A percentile compares a stretch with the other conserved stretches of the same genome.
phyloP scores from a whole-genome alignment of 2,113 vertebrate species.

The Peucedramus taeniatus region DNA sequence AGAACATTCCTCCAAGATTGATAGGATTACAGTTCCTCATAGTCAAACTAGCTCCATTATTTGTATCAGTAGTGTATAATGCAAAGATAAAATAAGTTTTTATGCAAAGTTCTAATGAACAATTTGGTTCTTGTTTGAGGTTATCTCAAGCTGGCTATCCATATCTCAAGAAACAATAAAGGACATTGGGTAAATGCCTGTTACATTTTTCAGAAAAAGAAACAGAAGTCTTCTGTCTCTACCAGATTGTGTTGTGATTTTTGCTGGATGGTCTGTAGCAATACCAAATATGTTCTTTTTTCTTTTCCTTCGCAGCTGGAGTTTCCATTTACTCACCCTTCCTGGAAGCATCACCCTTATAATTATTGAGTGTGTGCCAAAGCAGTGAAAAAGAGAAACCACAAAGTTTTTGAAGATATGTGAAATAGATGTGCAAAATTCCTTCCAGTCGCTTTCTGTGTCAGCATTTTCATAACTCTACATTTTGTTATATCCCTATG shows the following conservation, averaged over 20 bases:
- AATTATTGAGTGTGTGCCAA: neutral
- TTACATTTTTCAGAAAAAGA: constrained; percentile 39
- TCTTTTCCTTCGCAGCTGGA: constrained; percentile 5
- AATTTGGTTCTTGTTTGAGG: constrained; percentile 56
- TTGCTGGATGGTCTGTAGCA: neutral
- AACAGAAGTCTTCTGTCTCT: constrained; percentile 58
- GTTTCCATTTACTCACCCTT: constrained; percentile 56
- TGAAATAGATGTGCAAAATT: neutral
- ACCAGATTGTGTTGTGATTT: constrained; percentile 37
- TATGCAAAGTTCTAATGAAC: constrained; percentile 45
- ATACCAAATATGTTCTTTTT: constrained; percentile 28
- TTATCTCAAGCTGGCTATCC: constrained; percentile 47
- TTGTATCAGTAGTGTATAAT: constrained; percentile 5
- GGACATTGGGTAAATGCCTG: constrained; percentile 19
- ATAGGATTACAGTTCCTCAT: neutral
- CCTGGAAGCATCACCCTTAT: constrained; percentile 25
- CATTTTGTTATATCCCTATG: neutral
- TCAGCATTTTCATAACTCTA: neutral
- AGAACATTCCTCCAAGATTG: constrained; percentile 22
- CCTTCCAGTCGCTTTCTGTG: neutral
- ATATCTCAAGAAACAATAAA: constrained; percentile 31
- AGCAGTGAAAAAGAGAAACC: neutral
- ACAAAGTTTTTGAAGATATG: neutral
- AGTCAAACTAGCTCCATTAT: constrained; percentile 39
- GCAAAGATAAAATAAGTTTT: constrained; percentile 51